Conservation (phyloP, 1,140 invertebrate genomes). For the Zaprionus ornatus region DNA sequence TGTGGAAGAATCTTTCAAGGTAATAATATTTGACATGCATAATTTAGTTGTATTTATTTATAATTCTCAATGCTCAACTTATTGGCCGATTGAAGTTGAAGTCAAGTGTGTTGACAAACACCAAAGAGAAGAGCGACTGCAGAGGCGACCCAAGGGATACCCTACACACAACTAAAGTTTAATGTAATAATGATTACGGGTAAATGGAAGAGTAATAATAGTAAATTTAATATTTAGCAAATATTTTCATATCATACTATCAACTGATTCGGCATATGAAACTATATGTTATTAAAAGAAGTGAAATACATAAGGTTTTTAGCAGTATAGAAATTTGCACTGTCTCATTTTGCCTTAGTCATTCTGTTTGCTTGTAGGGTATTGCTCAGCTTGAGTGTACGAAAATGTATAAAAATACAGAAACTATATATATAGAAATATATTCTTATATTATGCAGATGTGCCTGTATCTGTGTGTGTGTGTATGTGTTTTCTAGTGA, state of each 20-base stretch:
- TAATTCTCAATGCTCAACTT: slow-evolving; percentile 39
- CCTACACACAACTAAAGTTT: background rate
- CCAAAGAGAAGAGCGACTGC: background rate
- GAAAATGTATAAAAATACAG: slow-evolving; percentile 15
- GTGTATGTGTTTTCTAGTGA: slow-evolving; percentile 52
- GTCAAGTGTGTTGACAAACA: slow-evolving; percentile 47
- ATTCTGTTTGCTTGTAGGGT: background rate
- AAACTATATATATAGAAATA: slow-evolving; percentile 18
- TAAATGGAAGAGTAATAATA: too few species aligned
- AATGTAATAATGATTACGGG: too few species aligned
- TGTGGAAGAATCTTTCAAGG: slow-evolving; percentile 42
- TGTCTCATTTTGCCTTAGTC: background rate
- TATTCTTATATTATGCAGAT: background rate
- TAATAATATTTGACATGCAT: slow-evolving; percentile 44
- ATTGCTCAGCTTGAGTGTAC: background rate
- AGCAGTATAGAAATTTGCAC: background rate
- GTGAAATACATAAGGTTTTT: background rate
- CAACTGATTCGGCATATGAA: background rate
- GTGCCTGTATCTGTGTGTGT: slow-evolving; percentile 4
- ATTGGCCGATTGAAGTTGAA: slow-evolving; percentile 53
- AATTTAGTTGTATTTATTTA: slow-evolving; percentile 40
- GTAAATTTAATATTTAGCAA: too few species aligned
- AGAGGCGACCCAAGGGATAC: background rate
- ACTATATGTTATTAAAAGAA: background rate
- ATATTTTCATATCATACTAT: too few species aligned